Conservation (phyloP, 2,797 vertebrate genomes). For the Betta splendens region DNA sequence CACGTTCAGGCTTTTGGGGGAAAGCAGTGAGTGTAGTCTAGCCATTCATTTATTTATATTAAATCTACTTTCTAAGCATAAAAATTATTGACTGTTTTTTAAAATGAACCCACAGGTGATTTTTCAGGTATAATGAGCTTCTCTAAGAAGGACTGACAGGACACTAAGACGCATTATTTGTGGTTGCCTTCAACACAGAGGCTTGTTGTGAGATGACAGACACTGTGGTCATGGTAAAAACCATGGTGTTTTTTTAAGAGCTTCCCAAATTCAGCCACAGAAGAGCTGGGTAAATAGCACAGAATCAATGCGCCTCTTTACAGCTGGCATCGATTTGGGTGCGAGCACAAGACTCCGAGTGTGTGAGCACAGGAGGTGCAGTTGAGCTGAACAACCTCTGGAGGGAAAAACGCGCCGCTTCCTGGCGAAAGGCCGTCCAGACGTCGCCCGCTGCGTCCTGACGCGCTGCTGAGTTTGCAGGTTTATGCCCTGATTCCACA, state of each 20-base stretch:
- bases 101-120: conserved; percentile 25
- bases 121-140: conserved; percentile 30
- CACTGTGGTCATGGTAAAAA: conserved; percentile 11
- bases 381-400: conserved; percentile 18
- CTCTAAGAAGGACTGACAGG: conserved; percentile 2
- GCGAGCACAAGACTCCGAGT: conserved; percentile 35
- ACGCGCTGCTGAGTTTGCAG: conserved; percentile 1
- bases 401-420: conserved; percentile 2
- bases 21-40: conserved; percentile 4
- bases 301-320: conserved; percentile 59
- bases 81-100: conserved; percentile 54
- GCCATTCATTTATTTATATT: background rate
- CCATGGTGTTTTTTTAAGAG: conserved; percentile 28
- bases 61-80: conserved; percentile 9
- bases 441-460: too few species aligned
- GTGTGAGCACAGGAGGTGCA: conserved; percentile 18
- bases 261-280: conserved; percentile 34
- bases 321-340: conserved; percentile 24
- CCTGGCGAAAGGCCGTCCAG: background rate
- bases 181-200: background rate
- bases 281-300: conserved; percentile 39
- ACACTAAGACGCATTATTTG: conserved; percentile 1
- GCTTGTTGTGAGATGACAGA: conserved; percentile 23
- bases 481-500: background rate
- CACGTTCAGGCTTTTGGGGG: background rate